These are phyloP conservation scores for Laticauda laticaudata DNA, from an alignment of 2,113 vertebrate genomes.

Conservation along the genomic window DNA sequence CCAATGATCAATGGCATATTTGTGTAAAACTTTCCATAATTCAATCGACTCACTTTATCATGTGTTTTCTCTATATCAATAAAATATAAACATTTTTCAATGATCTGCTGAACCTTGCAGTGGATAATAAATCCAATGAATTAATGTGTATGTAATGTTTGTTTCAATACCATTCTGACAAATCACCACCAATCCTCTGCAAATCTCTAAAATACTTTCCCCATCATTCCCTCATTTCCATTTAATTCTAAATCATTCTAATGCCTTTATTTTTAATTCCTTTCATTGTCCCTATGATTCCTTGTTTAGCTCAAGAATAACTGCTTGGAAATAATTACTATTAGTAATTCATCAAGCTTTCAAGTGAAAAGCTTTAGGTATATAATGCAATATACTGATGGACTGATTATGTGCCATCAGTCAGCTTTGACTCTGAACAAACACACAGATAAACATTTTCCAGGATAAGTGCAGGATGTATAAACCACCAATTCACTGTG, in stretches of 20 bases:
- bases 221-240: background rate
- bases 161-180: background rate
- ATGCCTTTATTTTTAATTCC: background rate
- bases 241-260: background rate
- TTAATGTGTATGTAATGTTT: background rate
- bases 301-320: background rate
- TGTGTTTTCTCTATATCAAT: background rate
- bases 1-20: background rate
- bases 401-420: background rate
- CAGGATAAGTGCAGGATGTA: background rate
- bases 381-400: background rate
- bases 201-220: background rate
- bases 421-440: background rate
- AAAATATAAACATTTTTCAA: background rate
- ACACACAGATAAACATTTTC: background rate
- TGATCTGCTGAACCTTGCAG: background rate
- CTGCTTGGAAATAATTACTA: background rate
- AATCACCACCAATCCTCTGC: background rate
- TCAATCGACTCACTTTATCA: background rate
- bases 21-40: background rate
- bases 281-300: background rate
- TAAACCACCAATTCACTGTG: background rate
- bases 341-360: background rate
- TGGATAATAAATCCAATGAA: background rate
- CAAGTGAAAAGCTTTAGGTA: background rate